These are phyloP conservation scores for Ciconia maguari DNA, from an alignment of 2,113 vertebrate species.

Conservation along the genomic window DNA sequence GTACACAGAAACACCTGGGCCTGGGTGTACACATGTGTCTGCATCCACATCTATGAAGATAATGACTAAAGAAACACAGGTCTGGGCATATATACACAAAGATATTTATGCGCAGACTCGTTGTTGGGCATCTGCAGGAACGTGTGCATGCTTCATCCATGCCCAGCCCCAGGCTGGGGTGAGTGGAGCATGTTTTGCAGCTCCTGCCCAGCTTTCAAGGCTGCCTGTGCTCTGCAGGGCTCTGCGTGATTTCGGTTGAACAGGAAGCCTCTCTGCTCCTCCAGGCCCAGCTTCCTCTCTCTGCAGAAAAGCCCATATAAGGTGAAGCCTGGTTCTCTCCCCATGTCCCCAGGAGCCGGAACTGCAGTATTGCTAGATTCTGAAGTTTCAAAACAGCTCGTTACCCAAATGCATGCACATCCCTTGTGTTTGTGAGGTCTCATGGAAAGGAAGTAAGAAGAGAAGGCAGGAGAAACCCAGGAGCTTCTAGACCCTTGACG, in stretches of 20 bases:
- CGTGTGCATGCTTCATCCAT: background rate
- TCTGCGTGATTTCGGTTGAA: slow-evolving; percentile 38
- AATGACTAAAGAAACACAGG: background rate
- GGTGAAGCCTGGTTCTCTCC: slow-evolving; percentile 47
- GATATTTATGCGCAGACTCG: background rate
- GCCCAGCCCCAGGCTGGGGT: background rate
- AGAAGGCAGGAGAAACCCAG: background rate
- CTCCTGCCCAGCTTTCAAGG: background rate
- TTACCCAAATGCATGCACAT: background rate
- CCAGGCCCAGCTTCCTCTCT: slow-evolving; percentile 63
- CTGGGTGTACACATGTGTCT: accelerated
- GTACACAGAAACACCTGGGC: background rate
- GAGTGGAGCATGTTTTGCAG: background rate
- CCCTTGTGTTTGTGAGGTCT: background rate
- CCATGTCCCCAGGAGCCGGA: background rate
- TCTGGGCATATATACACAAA: background rate
- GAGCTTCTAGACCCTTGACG: background rate
- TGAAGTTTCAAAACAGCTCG: slow-evolving; percentile 36
- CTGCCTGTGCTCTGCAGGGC: background rate
- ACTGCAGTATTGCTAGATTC: background rate
- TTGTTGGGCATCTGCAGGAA: background rate
- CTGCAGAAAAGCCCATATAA: slow-evolving; percentile 72
- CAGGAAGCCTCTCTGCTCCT: slow-evolving; percentile 64
- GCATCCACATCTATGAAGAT: background rate
- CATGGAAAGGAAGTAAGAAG: background rate